phyloP scores from a whole-genome alignment of 2,113 vertebrate genomes.

The Platichthys stellatus region DNA sequence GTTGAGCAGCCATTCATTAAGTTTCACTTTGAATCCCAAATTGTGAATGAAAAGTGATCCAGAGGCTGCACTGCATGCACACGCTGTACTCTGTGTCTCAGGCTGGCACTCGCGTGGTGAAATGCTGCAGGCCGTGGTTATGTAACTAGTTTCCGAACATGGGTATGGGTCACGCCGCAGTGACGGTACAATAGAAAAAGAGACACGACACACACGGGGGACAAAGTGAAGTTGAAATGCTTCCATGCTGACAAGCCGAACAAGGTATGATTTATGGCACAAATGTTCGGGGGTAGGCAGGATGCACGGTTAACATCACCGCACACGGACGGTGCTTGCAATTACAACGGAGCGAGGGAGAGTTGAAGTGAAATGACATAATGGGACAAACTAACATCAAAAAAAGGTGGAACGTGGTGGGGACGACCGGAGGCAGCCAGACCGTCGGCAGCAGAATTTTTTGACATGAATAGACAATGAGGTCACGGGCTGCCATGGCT shows the following conservation, averaged over 20 bases:
- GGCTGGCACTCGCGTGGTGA: constrained; percentile 32
- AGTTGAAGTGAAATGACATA: constrained; percentile 41
- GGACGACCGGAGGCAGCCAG: constrained; percentile 19
- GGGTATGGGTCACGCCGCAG: constrained; percentile 43
- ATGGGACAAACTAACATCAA: constrained; percentile 45
- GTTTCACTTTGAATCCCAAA: neutral
- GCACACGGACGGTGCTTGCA: neutral
- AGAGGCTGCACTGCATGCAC: constrained; percentile 1
- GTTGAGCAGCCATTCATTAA: neutral
- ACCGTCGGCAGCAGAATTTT: constrained; percentile 43
- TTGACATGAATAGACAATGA: constrained; percentile 68
- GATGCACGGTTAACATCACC: constrained; percentile 9
- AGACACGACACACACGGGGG: neutral
- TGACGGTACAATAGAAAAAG: constrained; percentile 40
- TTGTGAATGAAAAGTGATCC: constrained; percentile 32
- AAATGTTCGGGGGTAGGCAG: neutral
- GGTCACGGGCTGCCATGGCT: constrained; percentile 53
- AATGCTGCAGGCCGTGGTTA: constrained; percentile 53
- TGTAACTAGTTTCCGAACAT: constrained; percentile 58
- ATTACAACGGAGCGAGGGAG: constrained; percentile 6
- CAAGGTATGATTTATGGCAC: constrained; percentile 15
- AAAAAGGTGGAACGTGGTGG: constrained; percentile 36
- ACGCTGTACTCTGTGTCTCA: constrained; percentile 3
- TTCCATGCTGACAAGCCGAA: constrained; percentile 12
- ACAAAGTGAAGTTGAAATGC: neutral